Percentiles rank a stretch among this genome's conserved stretches.
Conservation (phyloP, 2,888 invertebrate species). For the Nymphalis urticae region DNA sequence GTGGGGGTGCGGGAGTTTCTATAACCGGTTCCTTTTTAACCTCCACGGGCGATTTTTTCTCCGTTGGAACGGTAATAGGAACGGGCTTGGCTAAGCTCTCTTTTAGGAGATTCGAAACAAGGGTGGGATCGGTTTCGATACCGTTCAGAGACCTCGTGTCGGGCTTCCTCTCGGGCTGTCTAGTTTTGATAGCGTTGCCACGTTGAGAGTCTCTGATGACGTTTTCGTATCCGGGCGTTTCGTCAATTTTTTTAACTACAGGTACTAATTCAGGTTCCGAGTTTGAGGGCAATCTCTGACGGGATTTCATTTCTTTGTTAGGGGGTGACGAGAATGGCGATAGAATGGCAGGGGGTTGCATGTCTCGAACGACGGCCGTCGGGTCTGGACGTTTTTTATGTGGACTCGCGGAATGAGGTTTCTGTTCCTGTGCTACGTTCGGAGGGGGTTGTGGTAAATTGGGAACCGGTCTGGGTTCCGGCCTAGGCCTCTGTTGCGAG, state of each 20-base stretch:
- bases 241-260: slow-evolving; percentile 83
- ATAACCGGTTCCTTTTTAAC: slow-evolving; percentile 55
- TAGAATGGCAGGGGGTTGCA: slow-evolving; percentile 69
- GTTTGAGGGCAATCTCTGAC: slow-evolving; percentile 69
- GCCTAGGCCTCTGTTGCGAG: slow-evolving; percentile 51
- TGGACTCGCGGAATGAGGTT: slow-evolving; percentile 54
- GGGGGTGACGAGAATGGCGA: slow-evolving; percentile 79
- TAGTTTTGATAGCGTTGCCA: slow-evolving; percentile 57
- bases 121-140: slow-evolving; percentile 86
- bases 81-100: slow-evolving; percentile 81
- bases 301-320: slow-evolving; percentile 56
- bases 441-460: slow-evolving; percentile 52
- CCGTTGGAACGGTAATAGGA: slow-evolving; percentile 70
- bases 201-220: slow-evolving; percentile 80
- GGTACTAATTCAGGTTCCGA: slow-evolving; percentile 84
- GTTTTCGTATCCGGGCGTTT: slow-evolving; percentile 83
- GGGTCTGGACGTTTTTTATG: slow-evolving; percentile 64
- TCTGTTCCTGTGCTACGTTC: slow-evolving; percentile 45
- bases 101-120: slow-evolving; percentile 86
- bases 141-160: slow-evolving; percentile 80
- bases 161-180: slow-evolving; percentile 68
- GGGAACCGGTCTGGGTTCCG: slow-evolving; percentile 43
- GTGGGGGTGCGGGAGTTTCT: slow-evolving; percentile 47
- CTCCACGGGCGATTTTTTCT: slow-evolving; percentile 63
- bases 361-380: slow-evolving; percentile 62